Evolutionary conservation across 1,140 invertebrate genomes (phyloP), one percentile per base, ranked within the genome.

Genomic region (Penaeus japonicus): DNA sequence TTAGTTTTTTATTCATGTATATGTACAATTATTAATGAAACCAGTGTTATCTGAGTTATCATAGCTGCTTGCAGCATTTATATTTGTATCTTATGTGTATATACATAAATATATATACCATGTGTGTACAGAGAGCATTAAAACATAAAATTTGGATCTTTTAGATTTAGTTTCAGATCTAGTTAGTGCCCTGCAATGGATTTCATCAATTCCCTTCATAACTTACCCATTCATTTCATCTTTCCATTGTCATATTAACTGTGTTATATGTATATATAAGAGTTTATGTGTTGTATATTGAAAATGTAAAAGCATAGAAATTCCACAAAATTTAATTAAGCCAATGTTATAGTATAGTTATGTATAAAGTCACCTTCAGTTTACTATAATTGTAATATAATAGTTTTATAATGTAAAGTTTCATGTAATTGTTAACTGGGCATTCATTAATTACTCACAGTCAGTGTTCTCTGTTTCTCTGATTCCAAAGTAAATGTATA

Each of bases 1-100:
- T 88, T 88, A 88, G 87, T 88, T 88, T 88, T 88, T 80, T 88
- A 88, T 88, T 88, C 80, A 83, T 54, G 62, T 88, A 84, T 77
- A 88, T 84, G 87, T 88, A 88, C 87, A 88, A 83, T 88, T 75
- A 77, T 83, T 30, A 87, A 59, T 77, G 55, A 84, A 73, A n/a
- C 73, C 70, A 84, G 73, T 75, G 47, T 53, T 78, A 22, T 88
- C 55, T 62, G 70, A 70, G 70, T 83, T 83, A 83, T 39, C 83
- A 39, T 87, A 87, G 87, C 87, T 78, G 80, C 83, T n/a, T 88
- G 65, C 87, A 88, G 81, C 87, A 82, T 83, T 32, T 79, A 57
- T 78, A 57, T 30, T 81, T 30, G 59, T 77, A 77, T 20, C 77
- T 53, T 84, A 54, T 15, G 65, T 88, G 81, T 88, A 83, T 35